Percentiles rank a stretch among this genome's conserved stretches.
These are phyloP conservation scores for Oreortyx pictus DNA, from an alignment of 2,797 vertebrate species.

Conservation along the genomic window DNA sequence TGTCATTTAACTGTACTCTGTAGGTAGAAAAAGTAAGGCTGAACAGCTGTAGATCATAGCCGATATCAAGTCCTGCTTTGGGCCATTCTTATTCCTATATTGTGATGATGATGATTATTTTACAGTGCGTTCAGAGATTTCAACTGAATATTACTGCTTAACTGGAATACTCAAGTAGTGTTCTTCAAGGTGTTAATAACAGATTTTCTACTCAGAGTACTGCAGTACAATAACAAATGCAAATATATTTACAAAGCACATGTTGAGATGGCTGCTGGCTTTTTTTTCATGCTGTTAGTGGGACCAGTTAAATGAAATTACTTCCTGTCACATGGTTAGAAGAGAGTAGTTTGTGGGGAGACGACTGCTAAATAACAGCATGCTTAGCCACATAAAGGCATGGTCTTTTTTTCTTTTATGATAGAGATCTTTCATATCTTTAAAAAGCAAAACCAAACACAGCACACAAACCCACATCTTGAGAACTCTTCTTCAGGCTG, in stretches of 20 bases:
- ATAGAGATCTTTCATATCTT: neutral
- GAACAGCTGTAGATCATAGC: neutral
- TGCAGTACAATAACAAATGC: neutral
- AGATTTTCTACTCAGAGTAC: neutral
- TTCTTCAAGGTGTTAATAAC: neutral
- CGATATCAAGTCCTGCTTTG: neutral
- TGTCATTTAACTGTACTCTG: neutral
- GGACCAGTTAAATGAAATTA: neutral
- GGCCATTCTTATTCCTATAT: neutral
- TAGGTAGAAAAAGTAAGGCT: neutral
- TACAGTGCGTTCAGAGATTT: neutral
- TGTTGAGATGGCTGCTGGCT: neutral
- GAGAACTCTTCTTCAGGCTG: neutral
- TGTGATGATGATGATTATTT: neutral
- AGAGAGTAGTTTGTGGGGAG: neutral
- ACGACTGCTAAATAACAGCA: neutral
- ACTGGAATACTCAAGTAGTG: neutral
- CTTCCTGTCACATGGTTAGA: neutral
- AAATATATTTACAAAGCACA: neutral
- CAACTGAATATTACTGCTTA: neutral
- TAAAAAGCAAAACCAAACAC: too few relatives aligned
- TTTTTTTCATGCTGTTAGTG: neutral
- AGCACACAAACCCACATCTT: neutral
- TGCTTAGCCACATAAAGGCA: neutral
- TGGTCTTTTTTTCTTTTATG: neutral